Conservation (phyloP, 1,140 invertebrate species). For the Tribolium madens region DNA sequence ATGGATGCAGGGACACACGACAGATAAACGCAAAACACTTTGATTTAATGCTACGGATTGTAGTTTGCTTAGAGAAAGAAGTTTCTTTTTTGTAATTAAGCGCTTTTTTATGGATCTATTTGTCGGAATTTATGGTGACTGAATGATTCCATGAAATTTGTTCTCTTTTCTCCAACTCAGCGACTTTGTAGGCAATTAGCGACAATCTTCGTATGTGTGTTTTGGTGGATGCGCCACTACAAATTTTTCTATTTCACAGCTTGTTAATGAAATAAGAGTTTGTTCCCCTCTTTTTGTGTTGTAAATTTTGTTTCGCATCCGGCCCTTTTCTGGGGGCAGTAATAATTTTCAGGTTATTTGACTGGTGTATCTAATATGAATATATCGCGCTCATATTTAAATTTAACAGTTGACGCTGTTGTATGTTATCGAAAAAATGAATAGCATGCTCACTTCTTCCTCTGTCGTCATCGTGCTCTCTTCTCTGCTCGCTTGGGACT, state of each 20-base stretch:
- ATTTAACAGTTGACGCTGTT: slow-evolving; percentile 43
- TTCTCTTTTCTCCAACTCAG: neutral
- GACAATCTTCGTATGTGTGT: too few relatives aligned
- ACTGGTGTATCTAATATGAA: slow-evolving; percentile 39
- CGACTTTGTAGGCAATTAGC: neutral
- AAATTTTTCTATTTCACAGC: too few relatives aligned
- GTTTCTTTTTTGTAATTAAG: slow-evolving; percentile 63
- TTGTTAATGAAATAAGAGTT: neutral
- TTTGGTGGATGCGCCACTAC: slow-evolving; percentile 14
- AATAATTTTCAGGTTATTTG: slow-evolving; percentile 39
- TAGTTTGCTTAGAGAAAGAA: slow-evolving; percentile 62
- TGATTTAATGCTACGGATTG: slow-evolving; percentile 63
- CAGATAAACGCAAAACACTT: slow-evolving; percentile 65
- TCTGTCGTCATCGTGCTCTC: slow-evolving; percentile 42
- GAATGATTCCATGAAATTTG: slow-evolving; percentile 29
- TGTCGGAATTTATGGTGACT: slow-evolving; percentile 58
- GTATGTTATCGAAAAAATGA: slow-evolving; percentile 45
- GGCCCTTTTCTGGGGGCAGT: slow-evolving; percentile 18
- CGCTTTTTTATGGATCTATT: slow-evolving; percentile 58
- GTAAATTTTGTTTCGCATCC: slow-evolving; percentile 21
- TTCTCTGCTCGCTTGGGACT: slow-evolving; percentile 46
- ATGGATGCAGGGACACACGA: slow-evolving; percentile 61
- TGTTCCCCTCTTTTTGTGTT: slow-evolving; percentile 12
- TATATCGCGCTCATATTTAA: slow-evolving; percentile 41
- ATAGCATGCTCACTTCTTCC: slow-evolving; percentile 41